phyloP scores from a whole-genome alignment of 2,113 vertebrate species.

The Malurus cyaneus region DNA sequence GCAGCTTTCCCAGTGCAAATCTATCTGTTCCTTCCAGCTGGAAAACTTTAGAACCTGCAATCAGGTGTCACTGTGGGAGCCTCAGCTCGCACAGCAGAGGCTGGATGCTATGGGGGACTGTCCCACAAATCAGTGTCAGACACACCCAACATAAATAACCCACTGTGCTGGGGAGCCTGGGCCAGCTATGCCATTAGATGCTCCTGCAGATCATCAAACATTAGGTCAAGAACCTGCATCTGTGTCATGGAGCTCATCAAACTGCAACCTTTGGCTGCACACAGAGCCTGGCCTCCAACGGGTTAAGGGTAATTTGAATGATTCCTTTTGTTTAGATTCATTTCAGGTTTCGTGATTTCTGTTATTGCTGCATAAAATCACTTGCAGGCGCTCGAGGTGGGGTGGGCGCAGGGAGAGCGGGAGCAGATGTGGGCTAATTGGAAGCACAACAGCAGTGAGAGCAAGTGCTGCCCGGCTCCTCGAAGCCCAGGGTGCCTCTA shows the following conservation, averaged over 20 bases:
- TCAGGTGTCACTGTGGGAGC: not conserved
- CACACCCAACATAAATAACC: not conserved
- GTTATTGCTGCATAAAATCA: constrained; percentile 64
- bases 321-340: constrained; percentile 72
- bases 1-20: not conserved
- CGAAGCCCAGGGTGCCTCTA: not conserved
- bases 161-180: not conserved
- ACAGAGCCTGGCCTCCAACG: not conserved
- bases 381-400: constrained; percentile 47
- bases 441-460: constrained; percentile 43
- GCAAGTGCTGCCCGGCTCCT: not conserved
- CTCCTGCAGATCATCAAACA: not conserved
- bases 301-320: constrained; percentile 55
- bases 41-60: not conserved
- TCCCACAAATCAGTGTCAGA: not conserved
- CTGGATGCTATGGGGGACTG: not conserved
- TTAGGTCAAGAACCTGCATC: not conserved
- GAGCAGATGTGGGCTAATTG: constrained; percentile 52
- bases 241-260: not conserved
- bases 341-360: constrained; percentile 65
- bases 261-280: not conserved
- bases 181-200: not conserved
- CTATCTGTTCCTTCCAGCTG: not conserved
- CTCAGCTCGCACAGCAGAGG: not conserved
- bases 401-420: not conserved